These are phyloP conservation scores for Osedax frankpressi DNA, from an alignment of 2,888 invertebrate species.

Conservation along the genomic window DNA sequence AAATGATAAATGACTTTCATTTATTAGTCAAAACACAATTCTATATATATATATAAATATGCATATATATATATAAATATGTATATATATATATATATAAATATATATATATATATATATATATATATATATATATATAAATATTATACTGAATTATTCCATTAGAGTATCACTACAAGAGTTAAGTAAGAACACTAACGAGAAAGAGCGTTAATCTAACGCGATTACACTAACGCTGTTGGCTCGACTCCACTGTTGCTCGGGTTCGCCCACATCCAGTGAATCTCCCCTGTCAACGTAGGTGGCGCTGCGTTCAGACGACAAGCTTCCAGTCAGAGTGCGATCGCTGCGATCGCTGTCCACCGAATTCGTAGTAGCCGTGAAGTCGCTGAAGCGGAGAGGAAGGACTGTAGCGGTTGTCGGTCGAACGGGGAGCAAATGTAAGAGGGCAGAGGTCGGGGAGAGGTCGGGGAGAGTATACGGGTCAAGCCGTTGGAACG, in stretches of 20 bases:
- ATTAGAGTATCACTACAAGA: too few relatives aligned
- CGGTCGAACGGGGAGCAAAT: too few relatives aligned
- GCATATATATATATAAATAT: neutral
- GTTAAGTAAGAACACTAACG: too few relatives aligned
- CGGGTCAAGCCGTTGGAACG: too few relatives aligned
- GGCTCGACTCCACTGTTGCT: constrained; percentile 25
- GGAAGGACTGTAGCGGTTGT: neutral
- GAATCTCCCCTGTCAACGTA: constrained; percentile 64
- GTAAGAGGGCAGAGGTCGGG: too few relatives aligned
- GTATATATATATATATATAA: neutral
- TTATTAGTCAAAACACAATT: too few relatives aligned
- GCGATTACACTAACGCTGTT: constrained; percentile 30
- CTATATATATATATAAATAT: too few relatives aligned
- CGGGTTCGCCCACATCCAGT: constrained; percentile 54
- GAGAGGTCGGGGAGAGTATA: too few relatives aligned
- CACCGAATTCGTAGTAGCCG: neutral
- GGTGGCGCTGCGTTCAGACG: constrained; percentile 60
- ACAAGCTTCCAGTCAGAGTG: constrained; percentile 34
- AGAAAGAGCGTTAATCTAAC: too few relatives aligned
- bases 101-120: neutral
- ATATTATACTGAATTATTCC: neutral
- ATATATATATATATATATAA: neutral
- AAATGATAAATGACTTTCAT: too few relatives aligned
- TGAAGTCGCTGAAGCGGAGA: neutral
- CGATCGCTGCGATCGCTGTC: constrained; percentile 56